phyloP scores from a whole-genome alignment of 2,113 vertebrate genomes.

The Phocoena sinus region DNA sequence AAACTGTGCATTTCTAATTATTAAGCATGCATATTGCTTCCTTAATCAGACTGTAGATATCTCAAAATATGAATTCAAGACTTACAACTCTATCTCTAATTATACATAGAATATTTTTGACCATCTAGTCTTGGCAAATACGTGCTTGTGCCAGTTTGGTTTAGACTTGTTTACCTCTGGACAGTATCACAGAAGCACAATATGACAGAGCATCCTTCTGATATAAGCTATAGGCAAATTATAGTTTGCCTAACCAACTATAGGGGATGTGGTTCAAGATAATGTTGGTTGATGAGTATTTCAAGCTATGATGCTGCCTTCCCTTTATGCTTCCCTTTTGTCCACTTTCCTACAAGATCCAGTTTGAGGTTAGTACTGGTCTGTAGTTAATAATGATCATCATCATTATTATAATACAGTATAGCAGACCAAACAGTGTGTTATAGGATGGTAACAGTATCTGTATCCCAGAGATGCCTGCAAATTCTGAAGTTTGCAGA shows the following conservation, averaged over 20 bases:
- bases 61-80: background rate
- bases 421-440: background rate
- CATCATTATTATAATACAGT: background rate
- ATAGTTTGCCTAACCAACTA: no score
- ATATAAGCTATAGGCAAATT: background rate
- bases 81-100: background rate
- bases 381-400: background rate
- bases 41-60: background rate
- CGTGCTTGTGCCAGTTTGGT: background rate
- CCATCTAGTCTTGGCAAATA: background rate
- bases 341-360: background rate
- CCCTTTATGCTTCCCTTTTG: background rate
- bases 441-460: fast-evolving
- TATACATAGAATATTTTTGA: background rate
- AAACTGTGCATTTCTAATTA: background rate
- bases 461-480: background rate
- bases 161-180: background rate
- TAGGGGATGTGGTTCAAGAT: background rate
- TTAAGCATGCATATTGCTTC: background rate
- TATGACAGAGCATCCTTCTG: background rate
- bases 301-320: background rate
- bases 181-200: background rate
- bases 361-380: background rate
- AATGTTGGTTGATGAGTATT: background rate
- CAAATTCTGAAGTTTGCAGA: background rate